These are phyloP conservation scores for Balanococcus diminutus DNA, from an alignment of 2,888 invertebrate species.

Conservation along the genomic window DNA sequence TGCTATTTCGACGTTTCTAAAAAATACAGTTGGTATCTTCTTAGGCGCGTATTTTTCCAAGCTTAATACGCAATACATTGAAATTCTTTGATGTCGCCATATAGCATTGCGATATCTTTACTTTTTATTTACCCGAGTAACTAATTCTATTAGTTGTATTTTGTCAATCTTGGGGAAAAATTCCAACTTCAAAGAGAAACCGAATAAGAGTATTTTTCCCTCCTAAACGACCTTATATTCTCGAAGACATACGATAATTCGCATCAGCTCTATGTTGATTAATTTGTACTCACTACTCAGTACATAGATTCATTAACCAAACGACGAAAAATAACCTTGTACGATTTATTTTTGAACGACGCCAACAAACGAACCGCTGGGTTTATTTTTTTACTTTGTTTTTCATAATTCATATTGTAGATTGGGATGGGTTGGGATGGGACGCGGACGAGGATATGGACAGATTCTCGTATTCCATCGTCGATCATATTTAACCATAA, in stretches of 20 bases:
- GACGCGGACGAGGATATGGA: neutral
- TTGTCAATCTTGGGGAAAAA: neutral
- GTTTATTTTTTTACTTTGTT: neutral
- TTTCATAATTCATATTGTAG: neutral
- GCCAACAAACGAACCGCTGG: neutral
- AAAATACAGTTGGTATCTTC: too few relatives aligned
- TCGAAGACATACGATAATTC: neutral
- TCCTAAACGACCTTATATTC: neutral
- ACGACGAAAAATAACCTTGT: neutral
- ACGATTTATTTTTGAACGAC: neutral
- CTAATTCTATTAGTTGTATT: neutral
- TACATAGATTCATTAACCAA: neutral
- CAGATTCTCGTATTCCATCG: constrained; percentile 13
- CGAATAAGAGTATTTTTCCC: neutral
- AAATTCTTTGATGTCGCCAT: neutral
- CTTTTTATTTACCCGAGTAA: neutral
- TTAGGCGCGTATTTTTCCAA: too few relatives aligned
- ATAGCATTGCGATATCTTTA: neutral
- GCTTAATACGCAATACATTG: neutral
- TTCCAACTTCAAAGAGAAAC: neutral
- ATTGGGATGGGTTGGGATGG: too few relatives aligned
- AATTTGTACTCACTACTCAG: too few relatives aligned
- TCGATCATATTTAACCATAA: constrained; percentile 22
- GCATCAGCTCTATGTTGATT: too few relatives aligned
- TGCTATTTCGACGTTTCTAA: too few relatives aligned